phyloP scores from a whole-genome alignment of 2,888 invertebrate species.

The Neoitamus cyanurus region DNA sequence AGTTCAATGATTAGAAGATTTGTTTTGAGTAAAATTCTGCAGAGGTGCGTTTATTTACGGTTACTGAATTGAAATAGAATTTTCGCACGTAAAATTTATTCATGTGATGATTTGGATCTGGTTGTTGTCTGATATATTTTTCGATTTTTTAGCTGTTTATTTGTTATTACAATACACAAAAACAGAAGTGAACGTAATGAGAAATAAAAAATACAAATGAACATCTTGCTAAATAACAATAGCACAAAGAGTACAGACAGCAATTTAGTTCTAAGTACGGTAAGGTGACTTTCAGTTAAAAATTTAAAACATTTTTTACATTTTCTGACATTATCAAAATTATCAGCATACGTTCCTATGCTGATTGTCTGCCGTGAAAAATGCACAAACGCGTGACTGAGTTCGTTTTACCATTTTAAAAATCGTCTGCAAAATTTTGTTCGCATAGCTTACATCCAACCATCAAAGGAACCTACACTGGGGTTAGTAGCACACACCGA shows the following conservation, averaged over 20 bases:
- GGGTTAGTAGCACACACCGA: conserved; percentile 38
- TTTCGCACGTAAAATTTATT: not conserved
- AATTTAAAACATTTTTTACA: conserved; percentile 24
- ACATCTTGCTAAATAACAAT: conserved; percentile 20
- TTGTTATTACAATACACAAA: not conserved
- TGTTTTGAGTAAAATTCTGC: conserved; percentile 36
- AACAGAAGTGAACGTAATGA: conserved; percentile 37
- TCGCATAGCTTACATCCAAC: not conserved
- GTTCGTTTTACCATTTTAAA: not conserved
- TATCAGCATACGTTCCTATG: conserved; percentile 34
- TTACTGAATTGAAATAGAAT: not conserved
- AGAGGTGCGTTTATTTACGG: conserved; percentile 18
- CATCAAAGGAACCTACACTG: conserved; percentile 41
- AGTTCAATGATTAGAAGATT: conserved; percentile 37
- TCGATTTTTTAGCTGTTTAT: conserved; percentile 17
- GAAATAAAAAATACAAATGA: conserved; percentile 7
- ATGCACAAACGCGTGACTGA: not conserved
- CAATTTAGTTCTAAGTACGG: conserved; percentile 35
- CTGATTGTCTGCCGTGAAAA: not conserved
- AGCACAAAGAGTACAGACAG: conserved; percentile 46
- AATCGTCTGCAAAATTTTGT: not conserved
- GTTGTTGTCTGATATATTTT: conserved; percentile 13
- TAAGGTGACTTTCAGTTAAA: conserved; percentile 23
- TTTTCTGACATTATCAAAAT: conserved; percentile 16
- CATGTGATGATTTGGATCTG: conserved; percentile 28